Evolutionary conservation across 2,113 vertebrate species (phyloP), one percentile per base, ranked within the genome.

Genomic region (Dolichallabes microphthalmus): DNA sequence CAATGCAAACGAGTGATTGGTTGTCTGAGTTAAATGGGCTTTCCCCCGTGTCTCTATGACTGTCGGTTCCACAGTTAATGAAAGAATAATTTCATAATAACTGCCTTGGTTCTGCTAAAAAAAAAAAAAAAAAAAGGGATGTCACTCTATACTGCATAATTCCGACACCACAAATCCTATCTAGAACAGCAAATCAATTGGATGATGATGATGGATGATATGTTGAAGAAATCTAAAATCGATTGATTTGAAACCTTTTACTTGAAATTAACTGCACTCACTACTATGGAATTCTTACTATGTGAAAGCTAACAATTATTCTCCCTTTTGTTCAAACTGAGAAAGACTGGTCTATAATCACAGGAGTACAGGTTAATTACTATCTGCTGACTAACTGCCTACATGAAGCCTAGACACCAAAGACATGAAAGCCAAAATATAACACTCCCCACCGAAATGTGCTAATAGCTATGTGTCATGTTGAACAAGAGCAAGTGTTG

Each of bases 351-450:
- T 60, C 76, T 79, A 60, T 84, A 63, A 76, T 63, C 9, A 55
- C 11, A 19, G 63, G 27, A 71, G 64, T n/a, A 58, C n/a, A 15
- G 8, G 22, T 35, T 83, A 83, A 83, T 52, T 74, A 45, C 82
- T 74, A 27, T 83, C 69, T 74, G 25, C 35, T 74, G 69, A 74
- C 69, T 57, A 60, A 30, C 20, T 55, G 66, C 45, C 66, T 58
- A 68, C 3, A 25, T 57, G 52, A 82, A 69, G 14, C 19, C 9
- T 71, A 58, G 64, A 82, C 52, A 71, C 30, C 66, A 82, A 53
- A 58, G 32, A 57, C 66, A 73, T 83, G 71, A 83, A 82, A 83
- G 68, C 66, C 60, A 83, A 71, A 83, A 73, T 30, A 45, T 53
- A 58, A 53, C 30, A 64, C 66, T 57, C 25, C 53, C 66, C 53